Evolutionary conservation across 2,797 vertebrate species (phyloP), one percentile per base, ranked within the genome.

Genomic region (Muscicapa striata): DNA sequence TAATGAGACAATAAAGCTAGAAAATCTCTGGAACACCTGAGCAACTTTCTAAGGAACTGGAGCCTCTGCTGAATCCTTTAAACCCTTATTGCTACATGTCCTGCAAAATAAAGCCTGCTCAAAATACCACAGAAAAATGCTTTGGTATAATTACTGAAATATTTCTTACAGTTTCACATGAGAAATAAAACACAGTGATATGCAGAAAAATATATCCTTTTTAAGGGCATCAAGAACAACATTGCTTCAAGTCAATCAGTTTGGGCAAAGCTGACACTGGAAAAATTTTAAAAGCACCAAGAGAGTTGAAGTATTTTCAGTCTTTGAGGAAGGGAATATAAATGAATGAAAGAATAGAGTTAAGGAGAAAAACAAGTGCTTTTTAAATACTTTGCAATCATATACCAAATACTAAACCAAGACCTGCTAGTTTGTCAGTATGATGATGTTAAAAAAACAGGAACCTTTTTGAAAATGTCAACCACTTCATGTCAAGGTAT

Each of bases 1-100:
- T 91, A 93, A 95, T 78, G 82, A 97, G 84, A 94, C 23, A 89
- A 26, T 72, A 90, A 96, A 85, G 49, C 78, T 95, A 62, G 80
- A 92, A 95, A 95, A 96, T 5, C 61, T 93, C 34, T 34, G 34
- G 34, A 34, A 34, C 34, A 34, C 34, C 34, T 55, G 58, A 93
- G 70, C 64, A 96, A 34, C 32, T 66, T 93, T 92, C 87, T 94
- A 32, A 58, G 76, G 77, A 95, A 91, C 62, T 90, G 49, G 10
- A 91, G 43, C 43, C 13, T n/a, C 29, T 40, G 27, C 40, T 87
- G n/a, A 74, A 38, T 21, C 30, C 38, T 72, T 72, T 30, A 54
- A 80, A 58, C 7, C 23, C 32, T 40, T 40, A 52, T n/a, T 45
- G 22, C 8, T 63, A 75, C 15, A 13, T 52, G 7, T 27, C 11